Evolutionary conservation across 2,797 vertebrate species (phyloP).

Genomic region (Hypotaenidia okinawae): DNA sequence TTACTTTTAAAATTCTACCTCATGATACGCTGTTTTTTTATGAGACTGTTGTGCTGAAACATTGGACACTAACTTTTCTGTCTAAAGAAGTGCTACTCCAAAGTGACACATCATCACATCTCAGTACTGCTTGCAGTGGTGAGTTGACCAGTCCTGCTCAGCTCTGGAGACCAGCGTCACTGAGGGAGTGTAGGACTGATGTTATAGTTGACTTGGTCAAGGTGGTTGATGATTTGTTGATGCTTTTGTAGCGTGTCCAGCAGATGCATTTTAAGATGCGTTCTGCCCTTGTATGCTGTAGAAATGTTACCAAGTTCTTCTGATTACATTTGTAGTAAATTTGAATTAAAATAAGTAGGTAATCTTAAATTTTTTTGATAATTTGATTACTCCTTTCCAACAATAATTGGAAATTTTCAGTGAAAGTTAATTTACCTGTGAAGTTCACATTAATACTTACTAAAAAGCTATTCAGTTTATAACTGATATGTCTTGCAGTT

Average conservation of each 20-base stretch:
- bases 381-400: neutral
- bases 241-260: neutral
- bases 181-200: neutral
- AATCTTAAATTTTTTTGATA: neutral
- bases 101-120: neutral
- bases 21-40: conserved; percentile 53
- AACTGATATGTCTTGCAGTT: neutral
- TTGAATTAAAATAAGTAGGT: neutral
- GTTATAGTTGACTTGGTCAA: neutral
- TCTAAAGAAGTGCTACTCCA: neutral
- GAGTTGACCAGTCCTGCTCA: neutral
- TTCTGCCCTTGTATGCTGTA: neutral
- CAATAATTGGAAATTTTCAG: neutral
- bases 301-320: conserved; percentile 11
- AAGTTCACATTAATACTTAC: neutral
- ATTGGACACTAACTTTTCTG: neutral
- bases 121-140: rapidly evolving
- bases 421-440: neutral
- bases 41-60: conserved; percentile 46
- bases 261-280: neutral
- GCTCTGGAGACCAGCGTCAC: neutral
- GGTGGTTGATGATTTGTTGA: neutral
- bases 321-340: neutral
- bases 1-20: conserved; percentile 70
- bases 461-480: neutral